phyloP scores from a whole-genome alignment of 2,113 vertebrate genomes.

The Lipophrys pholis region DNA sequence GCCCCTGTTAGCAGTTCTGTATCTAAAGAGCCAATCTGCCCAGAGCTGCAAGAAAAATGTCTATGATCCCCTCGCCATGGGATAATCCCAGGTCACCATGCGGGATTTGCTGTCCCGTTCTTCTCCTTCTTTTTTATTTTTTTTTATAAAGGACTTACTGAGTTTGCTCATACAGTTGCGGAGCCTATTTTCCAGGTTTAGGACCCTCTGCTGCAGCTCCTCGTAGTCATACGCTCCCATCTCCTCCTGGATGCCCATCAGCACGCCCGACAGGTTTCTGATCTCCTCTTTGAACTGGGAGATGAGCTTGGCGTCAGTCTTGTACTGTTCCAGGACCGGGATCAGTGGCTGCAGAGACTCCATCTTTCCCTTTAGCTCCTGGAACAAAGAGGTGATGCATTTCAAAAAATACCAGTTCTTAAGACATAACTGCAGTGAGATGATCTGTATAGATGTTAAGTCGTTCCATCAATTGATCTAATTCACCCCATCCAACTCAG shows the following conservation, averaged over 20 bases:
- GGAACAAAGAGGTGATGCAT: slow-evolving; percentile 24
- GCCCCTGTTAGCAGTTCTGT: slow-evolving; percentile 2
- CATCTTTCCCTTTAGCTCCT: slow-evolving; percentile 98
- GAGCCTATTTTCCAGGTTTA: slow-evolving; percentile 92
- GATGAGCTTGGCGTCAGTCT: slow-evolving; percentile 95
- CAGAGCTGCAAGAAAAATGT: slow-evolving; percentile 19
- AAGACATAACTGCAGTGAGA: slow-evolving; percentile 20
- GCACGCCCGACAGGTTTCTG: slow-evolving; percentile 91
- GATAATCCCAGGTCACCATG: slow-evolving; percentile 8
- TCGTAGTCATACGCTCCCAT: slow-evolving; percentile 97
- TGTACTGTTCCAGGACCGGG: slow-evolving; percentile 98
- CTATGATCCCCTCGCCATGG: slow-evolving; percentile 1
- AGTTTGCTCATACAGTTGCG: slow-evolving; percentile 98
- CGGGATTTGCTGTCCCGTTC: not conserved
- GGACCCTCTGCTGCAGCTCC: slow-evolving; percentile 93
- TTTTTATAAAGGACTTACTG: slow-evolving; percentile 85
- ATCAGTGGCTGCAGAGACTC: slow-evolving; percentile 95
- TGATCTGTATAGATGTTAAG: too few species aligned
- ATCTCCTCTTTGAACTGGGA: slow-evolving; percentile 98
- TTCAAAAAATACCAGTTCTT: not conserved
- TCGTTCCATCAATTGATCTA: too few species aligned
- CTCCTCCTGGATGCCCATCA: slow-evolving; percentile 96
- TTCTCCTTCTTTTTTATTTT: not conserved
- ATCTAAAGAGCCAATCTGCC: slow-evolving; percentile 29
- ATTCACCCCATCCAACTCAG: too few species aligned